These are phyloP conservation scores for Halichoerus grypus DNA, from an alignment of 2,113 vertebrate genomes.

Conservation along the genomic window DNA sequence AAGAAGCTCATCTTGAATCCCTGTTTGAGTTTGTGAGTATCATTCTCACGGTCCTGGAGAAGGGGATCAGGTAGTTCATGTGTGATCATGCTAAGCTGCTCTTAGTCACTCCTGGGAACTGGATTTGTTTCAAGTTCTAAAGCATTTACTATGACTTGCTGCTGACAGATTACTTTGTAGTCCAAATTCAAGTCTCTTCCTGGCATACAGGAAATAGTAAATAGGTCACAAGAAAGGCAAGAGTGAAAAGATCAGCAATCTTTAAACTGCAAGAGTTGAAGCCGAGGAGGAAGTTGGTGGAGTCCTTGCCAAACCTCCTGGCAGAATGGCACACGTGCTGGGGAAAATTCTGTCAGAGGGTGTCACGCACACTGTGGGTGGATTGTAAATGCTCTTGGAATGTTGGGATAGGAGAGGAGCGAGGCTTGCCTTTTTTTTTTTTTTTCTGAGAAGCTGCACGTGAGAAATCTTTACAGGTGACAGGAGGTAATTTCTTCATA, in stretches of 20 bases:
- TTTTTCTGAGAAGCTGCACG: not conserved
- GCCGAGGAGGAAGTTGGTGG: not conserved
- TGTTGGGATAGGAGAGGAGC: not conserved
- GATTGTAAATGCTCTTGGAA: slow-evolving; percentile 5
- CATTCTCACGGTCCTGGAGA: not conserved
- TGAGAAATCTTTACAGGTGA: not conserved
- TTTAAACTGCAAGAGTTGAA: not conserved
- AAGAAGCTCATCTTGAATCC: not conserved
- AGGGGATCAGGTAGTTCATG: not conserved
- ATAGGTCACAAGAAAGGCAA: slow-evolving; percentile 61
- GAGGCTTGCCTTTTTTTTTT: not conserved
- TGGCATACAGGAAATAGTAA: slow-evolving; percentile 72
- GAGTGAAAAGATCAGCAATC: not conserved
- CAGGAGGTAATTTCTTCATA: not conserved
- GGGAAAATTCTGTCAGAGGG: not conserved
- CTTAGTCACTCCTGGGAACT: slow-evolving; percentile 9
- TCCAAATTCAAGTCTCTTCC: slow-evolving; percentile 58
- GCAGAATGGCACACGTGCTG: not conserved
- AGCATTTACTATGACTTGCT: not conserved
- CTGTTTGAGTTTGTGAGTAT: not conserved
- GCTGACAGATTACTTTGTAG: slow-evolving; percentile 51
- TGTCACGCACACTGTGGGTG: slow-evolving; percentile 25
- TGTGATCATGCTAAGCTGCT: not conserved
- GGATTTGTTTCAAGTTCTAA: not conserved
- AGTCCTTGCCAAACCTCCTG: not conserved